Conservation (phyloP, 2,113 vertebrate genomes). For the Edolisoma coerulescens region DNA sequence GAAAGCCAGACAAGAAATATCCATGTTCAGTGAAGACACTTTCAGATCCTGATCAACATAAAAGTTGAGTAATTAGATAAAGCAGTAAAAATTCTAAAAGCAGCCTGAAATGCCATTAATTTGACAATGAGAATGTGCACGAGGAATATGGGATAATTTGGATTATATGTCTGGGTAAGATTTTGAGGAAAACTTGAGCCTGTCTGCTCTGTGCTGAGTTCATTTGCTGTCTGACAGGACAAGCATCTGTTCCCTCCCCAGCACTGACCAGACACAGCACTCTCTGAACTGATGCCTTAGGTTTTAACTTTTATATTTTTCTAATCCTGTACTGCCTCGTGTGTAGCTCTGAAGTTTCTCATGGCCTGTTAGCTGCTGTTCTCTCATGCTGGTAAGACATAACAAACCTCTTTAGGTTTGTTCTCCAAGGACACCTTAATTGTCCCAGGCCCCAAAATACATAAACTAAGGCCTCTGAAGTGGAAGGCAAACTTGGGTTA, state of each 20-base stretch:
- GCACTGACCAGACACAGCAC: not conserved
- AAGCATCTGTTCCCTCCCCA: not conserved
- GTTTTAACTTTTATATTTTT: too few relatives aligned
- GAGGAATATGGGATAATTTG: not conserved
- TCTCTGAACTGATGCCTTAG: too few relatives aligned
- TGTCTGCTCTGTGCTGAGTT: not conserved
- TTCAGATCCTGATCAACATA: not conserved
- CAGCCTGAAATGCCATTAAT: not conserved
- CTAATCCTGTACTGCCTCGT: too few relatives aligned
- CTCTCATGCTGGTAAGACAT: too few relatives aligned
- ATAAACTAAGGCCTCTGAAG: too few relatives aligned
- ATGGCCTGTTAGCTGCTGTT: too few relatives aligned
- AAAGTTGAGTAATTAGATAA: not conserved
- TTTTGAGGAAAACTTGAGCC: not conserved
- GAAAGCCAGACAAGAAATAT: not conserved
- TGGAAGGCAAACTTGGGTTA: too few relatives aligned
- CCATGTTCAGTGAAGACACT: not conserved
- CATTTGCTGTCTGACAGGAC: fast-evolving
- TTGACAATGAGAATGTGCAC: not conserved
- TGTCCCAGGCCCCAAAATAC: too few relatives aligned
- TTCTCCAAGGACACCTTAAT: too few relatives aligned
- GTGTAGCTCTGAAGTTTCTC: too few relatives aligned
- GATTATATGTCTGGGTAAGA: not conserved
- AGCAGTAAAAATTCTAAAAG: not conserved
- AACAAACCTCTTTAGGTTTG: too few relatives aligned